Evolutionary conservation across 2,113 vertebrate species (phyloP), one percentile per base, ranked within the genome.

Genomic region (Tor tambroides): DNA sequence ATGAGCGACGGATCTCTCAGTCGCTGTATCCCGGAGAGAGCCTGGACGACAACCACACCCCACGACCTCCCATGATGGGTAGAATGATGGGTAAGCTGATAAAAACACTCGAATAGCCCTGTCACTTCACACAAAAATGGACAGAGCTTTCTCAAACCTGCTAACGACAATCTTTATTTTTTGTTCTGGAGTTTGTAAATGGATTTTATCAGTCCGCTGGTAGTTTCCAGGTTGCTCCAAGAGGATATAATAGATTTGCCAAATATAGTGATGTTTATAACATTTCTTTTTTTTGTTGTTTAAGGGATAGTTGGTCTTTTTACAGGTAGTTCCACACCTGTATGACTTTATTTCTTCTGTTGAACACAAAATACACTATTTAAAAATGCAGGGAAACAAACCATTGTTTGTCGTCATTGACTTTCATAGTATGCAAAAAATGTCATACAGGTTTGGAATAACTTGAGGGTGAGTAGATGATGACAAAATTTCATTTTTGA

Each of bases 1-100:
- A 96, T 6, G 98, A 99, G 78, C 95, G 98, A 1, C 96, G 97
- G 78, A 98, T 98, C 92, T 99, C 97, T 83, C 95, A 99, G 79
- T 97, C 97, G 0, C 91, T 97, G 2, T 98, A 97, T 4, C 90
- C 90, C 6, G 91, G 96, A 0, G 96, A 98, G 82, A 94, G 92
- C 2, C 91, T 95, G 49, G 95, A 93, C 5, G 95, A 95, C 80
- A 92, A 92, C 0, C 94, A 96, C 86, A 92, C 95, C 0, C 95
- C 96, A 43, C 95, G 91, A 21, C 10, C 89, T 1, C 92, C 89
- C 41, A 46, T 89, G 30, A 93, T 95, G 23, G 95, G 93, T 86
- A 95, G 96, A 89, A 95, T 96, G 91, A 96, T 97, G 87, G 97
- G 98, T 99, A 92, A 99, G 97, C 94, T 82, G 63, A 65, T 26